Evolutionary conservation across 2,113 vertebrate species (phyloP).

Genomic region (Phasianus colchicus): DNA sequence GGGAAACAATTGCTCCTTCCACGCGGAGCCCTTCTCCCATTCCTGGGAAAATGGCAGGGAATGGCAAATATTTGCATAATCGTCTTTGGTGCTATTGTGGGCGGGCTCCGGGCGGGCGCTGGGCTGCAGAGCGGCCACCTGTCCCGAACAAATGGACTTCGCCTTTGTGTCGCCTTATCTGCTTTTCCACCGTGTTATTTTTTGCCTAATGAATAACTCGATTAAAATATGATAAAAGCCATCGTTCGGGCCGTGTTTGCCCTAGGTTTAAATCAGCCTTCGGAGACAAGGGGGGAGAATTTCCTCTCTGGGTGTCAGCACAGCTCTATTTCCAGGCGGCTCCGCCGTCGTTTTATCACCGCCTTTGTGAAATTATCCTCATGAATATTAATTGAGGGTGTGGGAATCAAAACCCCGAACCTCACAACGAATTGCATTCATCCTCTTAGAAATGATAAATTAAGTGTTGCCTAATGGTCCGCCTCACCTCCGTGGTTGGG

Average conservation of each 20-base stretch:
- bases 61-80: conserved; percentile 86
- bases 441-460: conserved; percentile 66
- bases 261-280: conserved; percentile 10
- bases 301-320: conserved; percentile 20
- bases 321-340: conserved; percentile 49
- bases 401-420: conserved; percentile 60
- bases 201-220: conserved; percentile 77
- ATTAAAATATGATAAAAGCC: conserved; percentile 76
- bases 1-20: conserved; percentile 79
- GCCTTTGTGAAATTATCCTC: conserved; percentile 79
- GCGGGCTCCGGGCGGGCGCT: conserved; percentile 73
- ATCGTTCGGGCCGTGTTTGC: conserved; percentile 43
- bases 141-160: conserved; percentile 87
- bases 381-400: conserved; percentile 82
- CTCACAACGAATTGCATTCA: conserved; percentile 69
- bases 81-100: conserved; percentile 87
- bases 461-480: conserved; percentile 49
- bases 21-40: conserved; percentile 75
- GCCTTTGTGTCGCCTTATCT: conserved; percentile 79
- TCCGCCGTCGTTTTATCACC: conserved; percentile 70
- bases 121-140: conserved; percentile 83
- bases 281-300: neutral
- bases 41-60: conserved; percentile 87
- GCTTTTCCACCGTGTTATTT: conserved; percentile 66
- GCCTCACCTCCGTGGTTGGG: conserved; percentile 48